Conservation (phyloP, 2,797 vertebrate species). For the Macrochelys suwanniensis region DNA sequence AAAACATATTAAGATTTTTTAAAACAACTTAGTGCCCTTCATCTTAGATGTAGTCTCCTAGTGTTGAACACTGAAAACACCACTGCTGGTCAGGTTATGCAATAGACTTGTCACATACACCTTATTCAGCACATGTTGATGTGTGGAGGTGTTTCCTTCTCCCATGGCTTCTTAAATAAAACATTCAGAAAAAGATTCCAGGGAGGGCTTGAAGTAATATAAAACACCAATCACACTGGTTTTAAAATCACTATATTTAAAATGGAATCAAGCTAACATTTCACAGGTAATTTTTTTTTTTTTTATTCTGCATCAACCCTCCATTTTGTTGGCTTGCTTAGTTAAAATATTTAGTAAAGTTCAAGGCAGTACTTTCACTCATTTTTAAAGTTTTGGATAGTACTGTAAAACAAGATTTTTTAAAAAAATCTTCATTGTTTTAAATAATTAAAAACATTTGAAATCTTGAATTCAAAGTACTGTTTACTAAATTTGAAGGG, state of each 20-base stretch:
- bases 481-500: not conserved
- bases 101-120: conserved; percentile 58
- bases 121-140: conserved; percentile 6
- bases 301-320: conserved; percentile 24
- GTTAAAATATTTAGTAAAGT: conserved; percentile 24
- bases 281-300: not conserved
- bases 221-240: not conserved
- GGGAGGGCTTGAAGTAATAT: not conserved
- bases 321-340: conserved; percentile 62
- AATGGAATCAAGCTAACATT: conserved; percentile 9
- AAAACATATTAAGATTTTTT: not conserved
- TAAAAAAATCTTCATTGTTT: not conserved
- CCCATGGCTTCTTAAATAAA: not conserved
- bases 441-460: not conserved
- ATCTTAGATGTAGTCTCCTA: not conserved
- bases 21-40: not conserved
- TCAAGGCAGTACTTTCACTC: not conserved
- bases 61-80: not conserved
- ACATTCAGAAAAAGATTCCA: not conserved
- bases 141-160: conserved; percentile 8
- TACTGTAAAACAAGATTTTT: conserved; percentile 19
- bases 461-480: not conserved
- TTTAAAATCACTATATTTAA: not conserved
- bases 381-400: not conserved
- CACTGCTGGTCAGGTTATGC: conserved; percentile 53